Evolutionary conservation across 2,888 invertebrate genomes (phyloP).

Genomic region (Sipunculus nudus): DNA sequence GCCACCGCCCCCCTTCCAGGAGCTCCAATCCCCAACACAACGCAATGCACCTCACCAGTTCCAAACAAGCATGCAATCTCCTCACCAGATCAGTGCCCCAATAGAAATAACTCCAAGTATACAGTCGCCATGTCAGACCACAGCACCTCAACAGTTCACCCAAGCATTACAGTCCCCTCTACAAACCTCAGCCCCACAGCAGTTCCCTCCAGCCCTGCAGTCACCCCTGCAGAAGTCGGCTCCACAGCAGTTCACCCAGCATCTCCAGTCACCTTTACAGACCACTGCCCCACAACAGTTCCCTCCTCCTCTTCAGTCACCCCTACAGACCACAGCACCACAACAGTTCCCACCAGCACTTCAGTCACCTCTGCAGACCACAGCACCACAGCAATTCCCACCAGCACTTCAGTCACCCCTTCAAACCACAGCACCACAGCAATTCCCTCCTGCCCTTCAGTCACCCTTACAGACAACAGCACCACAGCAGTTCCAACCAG

Average conservation of each 20-base stretch:
- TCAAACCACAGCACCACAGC: slow-evolving; percentile 1
- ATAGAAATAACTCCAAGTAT: no score
- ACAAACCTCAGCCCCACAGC: no score
- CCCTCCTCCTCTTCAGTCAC: slow-evolving; percentile 6
- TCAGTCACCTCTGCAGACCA: slow-evolving; percentile 2
- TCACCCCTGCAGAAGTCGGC: no score
- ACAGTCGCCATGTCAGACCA: no score
- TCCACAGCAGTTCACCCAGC: no score
- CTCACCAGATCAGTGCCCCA: no score
- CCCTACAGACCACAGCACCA: slow-evolving; percentile 9
- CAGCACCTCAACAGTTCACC: no score
- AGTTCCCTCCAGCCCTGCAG: slow-evolving; percentile 17
- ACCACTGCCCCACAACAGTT: slow-evolving; percentile 20
- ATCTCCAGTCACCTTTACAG: slow-evolving; percentile 11
- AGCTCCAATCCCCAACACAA: slow-evolving; percentile 13
- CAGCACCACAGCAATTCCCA: slow-evolving; percentile 4
- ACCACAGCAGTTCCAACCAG: slow-evolving; percentile 7
- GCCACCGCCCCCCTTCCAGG: slow-evolving; percentile 11
- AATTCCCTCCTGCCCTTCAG: slow-evolving; percentile 7
- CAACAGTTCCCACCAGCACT: slow-evolving; percentile 8
- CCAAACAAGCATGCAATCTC: slow-evolving; percentile 21
- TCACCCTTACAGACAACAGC: slow-evolving; percentile 4
- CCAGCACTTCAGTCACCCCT: slow-evolving; percentile 8
- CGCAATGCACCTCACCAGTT: slow-evolving; percentile 70
- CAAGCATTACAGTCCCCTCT: slow-evolving; percentile 17